Conservation (phyloP, 2,797 vertebrate genomes). For the Rhincodon typus region DNA sequence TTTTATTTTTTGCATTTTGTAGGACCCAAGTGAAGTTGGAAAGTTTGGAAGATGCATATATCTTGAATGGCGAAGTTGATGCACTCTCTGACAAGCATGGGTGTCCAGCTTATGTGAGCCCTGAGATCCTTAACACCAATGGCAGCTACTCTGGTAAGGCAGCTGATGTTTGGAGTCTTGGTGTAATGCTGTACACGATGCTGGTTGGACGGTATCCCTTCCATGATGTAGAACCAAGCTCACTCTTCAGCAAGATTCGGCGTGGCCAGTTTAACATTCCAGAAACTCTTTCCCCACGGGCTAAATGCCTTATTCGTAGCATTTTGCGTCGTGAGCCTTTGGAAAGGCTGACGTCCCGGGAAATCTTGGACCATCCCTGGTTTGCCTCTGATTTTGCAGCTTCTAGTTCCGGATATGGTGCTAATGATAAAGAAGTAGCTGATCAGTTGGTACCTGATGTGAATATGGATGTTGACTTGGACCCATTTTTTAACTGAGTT, state of each 20-base stretch:
- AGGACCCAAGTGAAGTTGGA: constrained; percentile 93
- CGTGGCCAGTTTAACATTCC: constrained; percentile 98
- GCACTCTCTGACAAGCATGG: constrained; percentile 96
- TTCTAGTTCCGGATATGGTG: constrained; percentile 65
- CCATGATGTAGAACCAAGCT: constrained; percentile 94
- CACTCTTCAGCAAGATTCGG: constrained; percentile 96
- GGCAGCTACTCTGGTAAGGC: constrained; percentile 99
- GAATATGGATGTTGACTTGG: constrained; percentile 95
- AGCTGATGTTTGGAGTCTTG: constrained; percentile 96
- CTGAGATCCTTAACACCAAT: constrained; percentile 93
- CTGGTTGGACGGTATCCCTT: constrained; percentile 96
- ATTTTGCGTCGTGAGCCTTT: constrained; percentile 90
- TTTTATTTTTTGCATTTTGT: constrained; percentile 38
- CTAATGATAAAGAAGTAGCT: constrained; percentile 72
- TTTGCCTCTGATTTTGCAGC: constrained; percentile 75
- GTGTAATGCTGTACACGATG: constrained; percentile 99
- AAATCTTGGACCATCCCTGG: constrained; percentile 98
- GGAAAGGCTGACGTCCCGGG: constrained; percentile 91
- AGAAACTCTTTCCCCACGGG: constrained; percentile 93
- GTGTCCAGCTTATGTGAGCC: constrained; percentile 96
- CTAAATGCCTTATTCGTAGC: constrained; percentile 97
- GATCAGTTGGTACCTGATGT: constrained; percentile 97
- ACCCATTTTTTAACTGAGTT: constrained; percentile 96
- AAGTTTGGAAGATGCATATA: constrained; percentile 92
- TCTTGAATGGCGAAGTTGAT: constrained; percentile 83